Conservation (phyloP, 2,888 invertebrate genomes). For the Leucoma salicis region DNA sequence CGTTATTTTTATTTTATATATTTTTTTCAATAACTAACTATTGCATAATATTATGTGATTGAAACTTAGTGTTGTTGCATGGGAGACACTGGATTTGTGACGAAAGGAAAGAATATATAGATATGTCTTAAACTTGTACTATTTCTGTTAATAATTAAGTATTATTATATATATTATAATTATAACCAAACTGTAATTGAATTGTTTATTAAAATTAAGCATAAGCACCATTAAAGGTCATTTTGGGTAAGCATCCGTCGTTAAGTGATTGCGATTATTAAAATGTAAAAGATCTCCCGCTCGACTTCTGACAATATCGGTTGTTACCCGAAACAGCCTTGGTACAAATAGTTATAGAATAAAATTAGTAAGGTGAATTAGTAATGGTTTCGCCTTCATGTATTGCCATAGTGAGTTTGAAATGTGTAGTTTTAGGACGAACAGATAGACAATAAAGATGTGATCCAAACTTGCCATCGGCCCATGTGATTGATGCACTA, state of each 20-base stretch:
- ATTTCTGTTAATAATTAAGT: not conserved
- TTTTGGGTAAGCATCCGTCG: constrained; percentile 10
- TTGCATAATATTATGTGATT: no score
- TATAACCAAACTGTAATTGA: constrained; percentile 29
- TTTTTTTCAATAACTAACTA: no score
- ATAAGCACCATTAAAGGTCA: constrained; percentile 7
- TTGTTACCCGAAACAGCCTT: constrained; percentile 6
- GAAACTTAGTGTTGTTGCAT: no score
- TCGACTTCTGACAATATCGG: no score
- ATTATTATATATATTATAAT: not conserved
- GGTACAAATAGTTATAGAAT: not conserved
- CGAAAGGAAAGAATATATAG: no score
- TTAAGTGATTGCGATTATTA: constrained; percentile 10
- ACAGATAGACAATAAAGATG: constrained; percentile 76
- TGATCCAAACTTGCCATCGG: constrained; percentile 57
- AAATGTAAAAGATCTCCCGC: constrained; percentile 13
- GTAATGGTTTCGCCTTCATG: constrained; percentile 66
- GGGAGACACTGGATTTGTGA: no score
- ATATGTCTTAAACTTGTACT: no score
- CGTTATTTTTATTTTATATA: no score
- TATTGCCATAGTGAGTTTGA: constrained; percentile 24
- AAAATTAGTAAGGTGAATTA: constrained; percentile 71
- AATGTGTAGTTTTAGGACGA: constrained; percentile 75
- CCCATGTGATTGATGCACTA: constrained; percentile 62
- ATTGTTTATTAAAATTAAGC: constrained; percentile 24